Conservation (phyloP, 1,140 invertebrate genomes). For the Euwallacea fornicatus region DNA sequence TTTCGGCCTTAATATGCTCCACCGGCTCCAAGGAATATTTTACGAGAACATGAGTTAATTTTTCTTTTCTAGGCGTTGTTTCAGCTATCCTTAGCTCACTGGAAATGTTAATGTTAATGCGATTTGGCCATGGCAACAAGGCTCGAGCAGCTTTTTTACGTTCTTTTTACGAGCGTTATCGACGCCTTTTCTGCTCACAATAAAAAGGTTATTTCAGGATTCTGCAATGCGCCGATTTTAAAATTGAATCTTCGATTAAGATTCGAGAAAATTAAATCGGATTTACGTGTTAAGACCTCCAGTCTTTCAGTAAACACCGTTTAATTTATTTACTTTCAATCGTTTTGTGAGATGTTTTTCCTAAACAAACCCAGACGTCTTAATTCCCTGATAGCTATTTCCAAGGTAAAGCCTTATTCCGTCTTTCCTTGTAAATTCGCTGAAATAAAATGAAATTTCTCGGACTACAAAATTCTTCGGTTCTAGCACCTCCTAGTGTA, state of each 20-base stretch:
- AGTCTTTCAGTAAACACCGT: constrained; percentile 6
- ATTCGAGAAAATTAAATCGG: constrained; percentile 16
- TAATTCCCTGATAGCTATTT: too few species aligned
- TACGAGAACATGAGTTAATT: too few species aligned
- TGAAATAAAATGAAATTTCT: background rate
- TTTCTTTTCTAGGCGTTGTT: too few species aligned
- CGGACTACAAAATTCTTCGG: background rate
- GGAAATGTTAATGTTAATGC: constrained; percentile 1
- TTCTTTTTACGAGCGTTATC: constrained; percentile 13
- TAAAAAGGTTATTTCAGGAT: constrained; percentile 18
- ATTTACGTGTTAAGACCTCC: background rate
- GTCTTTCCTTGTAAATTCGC: background rate
- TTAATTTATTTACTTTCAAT: constrained; percentile 16
- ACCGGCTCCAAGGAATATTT: too few species aligned
- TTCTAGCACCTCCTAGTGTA: background rate
- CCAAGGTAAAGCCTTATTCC: too few species aligned
- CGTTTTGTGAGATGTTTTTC: background rate
- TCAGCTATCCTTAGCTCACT: too few species aligned
- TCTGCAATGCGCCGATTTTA: constrained; percentile 17
- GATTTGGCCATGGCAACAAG: background rate
- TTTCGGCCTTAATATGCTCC: too few species aligned
- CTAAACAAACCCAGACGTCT: background rate
- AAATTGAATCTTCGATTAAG: constrained; percentile 12
- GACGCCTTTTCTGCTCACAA: constrained; percentile 12
- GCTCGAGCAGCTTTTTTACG: background rate